A percentile compares a stretch with the other conserved stretches of the same genome.
phyloP scores from a whole-genome alignment of 1,140 invertebrate species.

The Drosophila miranda region DNA sequence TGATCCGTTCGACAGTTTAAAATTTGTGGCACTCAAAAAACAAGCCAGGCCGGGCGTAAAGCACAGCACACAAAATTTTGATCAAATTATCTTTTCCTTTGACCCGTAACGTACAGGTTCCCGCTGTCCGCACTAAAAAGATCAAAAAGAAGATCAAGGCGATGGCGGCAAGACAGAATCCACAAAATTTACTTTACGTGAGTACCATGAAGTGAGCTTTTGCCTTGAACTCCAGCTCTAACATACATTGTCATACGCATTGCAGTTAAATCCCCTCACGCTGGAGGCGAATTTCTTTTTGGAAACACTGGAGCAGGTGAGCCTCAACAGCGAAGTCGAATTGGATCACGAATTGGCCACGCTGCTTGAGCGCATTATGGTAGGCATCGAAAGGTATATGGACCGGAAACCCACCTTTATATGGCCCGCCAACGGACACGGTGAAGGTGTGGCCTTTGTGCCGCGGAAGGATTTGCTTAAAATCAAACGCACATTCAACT shows the following conservation, averaged over 20 bases:
- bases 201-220: slow-evolving; percentile 11
- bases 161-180: slow-evolving; percentile 46
- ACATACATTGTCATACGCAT: no score
- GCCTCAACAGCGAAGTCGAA: slow-evolving; percentile 26
- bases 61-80: neutral
- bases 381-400: slow-evolving; percentile 64
- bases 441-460: slow-evolving; percentile 44
- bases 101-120: slow-evolving; percentile 25
- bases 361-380: slow-evolving; percentile 57
- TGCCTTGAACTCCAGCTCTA: no score
- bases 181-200: slow-evolving; percentile 51
- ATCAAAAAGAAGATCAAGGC: slow-evolving; percentile 44
- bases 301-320: slow-evolving; percentile 49
- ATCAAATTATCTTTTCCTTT: slow-evolving; percentile 11
- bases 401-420: slow-evolving; percentile 58
- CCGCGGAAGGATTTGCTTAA: slow-evolving; percentile 44
- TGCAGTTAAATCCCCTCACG: slow-evolving; percentile 70
- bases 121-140: slow-evolving; percentile 27
- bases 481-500: slow-evolving; percentile 65
- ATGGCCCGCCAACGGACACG: slow-evolving; percentile 17
- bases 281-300: slow-evolving; percentile 67
- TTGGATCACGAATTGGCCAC: slow-evolving; percentile 58
- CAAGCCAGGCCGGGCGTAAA: slow-evolving; percentile 2
- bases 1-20: neutral
- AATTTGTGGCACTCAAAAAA: slow-evolving; percentile 24